Evolutionary conservation across 2,797 vertebrate genomes (phyloP).

Genomic region (Chrysocyon brachyurus): DNA sequence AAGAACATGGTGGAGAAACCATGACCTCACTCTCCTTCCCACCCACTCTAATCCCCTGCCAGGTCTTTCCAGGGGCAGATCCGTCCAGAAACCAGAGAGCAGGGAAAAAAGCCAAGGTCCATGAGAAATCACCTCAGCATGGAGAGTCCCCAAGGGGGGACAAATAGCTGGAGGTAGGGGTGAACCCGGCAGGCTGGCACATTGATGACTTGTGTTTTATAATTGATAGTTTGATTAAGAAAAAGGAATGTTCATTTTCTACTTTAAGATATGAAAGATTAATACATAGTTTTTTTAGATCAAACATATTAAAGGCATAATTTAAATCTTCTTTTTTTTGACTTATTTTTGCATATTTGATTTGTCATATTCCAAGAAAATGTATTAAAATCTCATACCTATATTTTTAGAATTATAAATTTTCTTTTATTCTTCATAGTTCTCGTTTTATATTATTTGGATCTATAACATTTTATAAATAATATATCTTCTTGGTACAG

Average conservation of each 20-base stretch:
- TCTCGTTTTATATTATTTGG: conserved; percentile 10
- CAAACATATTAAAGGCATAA: neutral
- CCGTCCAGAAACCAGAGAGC: neutral
- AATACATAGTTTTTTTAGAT: neutral
- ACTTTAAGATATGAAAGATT: neutral
- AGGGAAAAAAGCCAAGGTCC: neutral
- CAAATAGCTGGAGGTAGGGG: neutral
- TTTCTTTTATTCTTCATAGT: neutral
- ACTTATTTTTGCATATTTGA: neutral
- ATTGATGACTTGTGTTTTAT: neutral
- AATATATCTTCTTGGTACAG: neutral
- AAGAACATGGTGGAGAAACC: neutral
- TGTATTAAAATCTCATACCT: neutral
- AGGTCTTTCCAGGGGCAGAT: too few species aligned
- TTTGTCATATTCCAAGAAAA: neutral
- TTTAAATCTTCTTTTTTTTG: neutral
- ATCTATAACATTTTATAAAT: neutral
- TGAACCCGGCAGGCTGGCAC: too few species aligned
- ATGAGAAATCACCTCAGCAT: neutral
- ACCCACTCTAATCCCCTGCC: accelerated
- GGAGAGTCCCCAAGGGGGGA: neutral
- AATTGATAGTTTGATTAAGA: neutral
- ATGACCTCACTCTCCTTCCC: neutral
- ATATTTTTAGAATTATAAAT: neutral
- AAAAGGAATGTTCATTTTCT: neutral